Evolutionary conservation across 1,140 invertebrate genomes (phyloP), one percentile per base, ranked within the genome.

Genomic region (Propsilocerus akamusi): DNA sequence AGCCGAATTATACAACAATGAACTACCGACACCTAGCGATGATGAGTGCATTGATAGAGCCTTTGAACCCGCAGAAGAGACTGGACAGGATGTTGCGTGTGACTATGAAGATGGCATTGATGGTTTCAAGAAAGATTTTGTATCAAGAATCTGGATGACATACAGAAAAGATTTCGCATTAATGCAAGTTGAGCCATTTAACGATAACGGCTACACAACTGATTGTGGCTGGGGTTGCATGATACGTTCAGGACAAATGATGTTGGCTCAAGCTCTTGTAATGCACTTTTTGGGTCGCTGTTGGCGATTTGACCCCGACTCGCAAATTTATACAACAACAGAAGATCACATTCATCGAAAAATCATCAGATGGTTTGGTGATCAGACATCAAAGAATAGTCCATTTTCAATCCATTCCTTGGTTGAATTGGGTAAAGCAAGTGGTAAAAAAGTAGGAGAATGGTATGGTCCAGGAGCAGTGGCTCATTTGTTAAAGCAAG

Each of bases 201-300:
- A 14, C 34, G 22, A 41, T 41, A 77, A 75, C 65, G 82, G 82
- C 20, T 81, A 80, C 47, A 88, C 82, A 11, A 80, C 81, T 2
- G 86, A 90, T 62, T 86, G 83, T 67, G 85, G 86, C 3, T 90
- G 86, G 86, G 86, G 86, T 2, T 90, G 86, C 59, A 89, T 89
- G 85, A 53, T 89, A n/a, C 67, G 86, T 14, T 86, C 82, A 66
- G 86, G 84, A n/a, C 86, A 90, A 67, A 90, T 90, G 86, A 70
- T 89, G 57, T 59, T 89, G 41, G 85, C 82, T 1, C 81, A 89
- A 61, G 85, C 81, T 10, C 66, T 89, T 34, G 70, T 86, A 26
- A 77, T 75, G 51, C 81, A 85, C 58, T 83, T 86, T 65, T 68
- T 89, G 52, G 83, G 83, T 32, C 68, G 84, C 60, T 77, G 78